Percentiles rank a stretch among this genome's conserved stretches.
phyloP scores from a whole-genome alignment of 2,888 invertebrate genomes.

The Ormyrus thymus region DNA sequence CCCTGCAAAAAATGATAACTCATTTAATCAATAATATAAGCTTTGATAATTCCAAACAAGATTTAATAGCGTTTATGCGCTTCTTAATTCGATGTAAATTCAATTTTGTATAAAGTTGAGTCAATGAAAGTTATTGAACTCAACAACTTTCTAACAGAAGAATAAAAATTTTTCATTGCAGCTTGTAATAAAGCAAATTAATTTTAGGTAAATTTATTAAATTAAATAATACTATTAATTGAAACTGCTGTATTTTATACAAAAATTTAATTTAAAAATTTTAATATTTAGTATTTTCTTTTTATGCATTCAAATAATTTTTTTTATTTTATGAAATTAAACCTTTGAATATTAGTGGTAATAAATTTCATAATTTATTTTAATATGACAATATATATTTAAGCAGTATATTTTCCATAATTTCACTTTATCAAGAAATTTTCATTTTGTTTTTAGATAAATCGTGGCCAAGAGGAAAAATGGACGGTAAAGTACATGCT shows the following conservation, averaged over 20 bases:
- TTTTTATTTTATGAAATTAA: neutral
- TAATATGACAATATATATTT: neutral
- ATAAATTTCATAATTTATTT: neutral
- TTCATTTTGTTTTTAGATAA: slow-evolving; percentile 36
- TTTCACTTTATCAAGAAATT: neutral
- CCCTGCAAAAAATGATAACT: neutral
- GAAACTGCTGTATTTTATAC: no score
- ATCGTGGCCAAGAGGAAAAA: slow-evolving; percentile 53
- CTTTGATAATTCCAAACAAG: neutral
- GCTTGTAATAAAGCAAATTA: neutral
- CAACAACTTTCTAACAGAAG: slow-evolving; percentile 15
- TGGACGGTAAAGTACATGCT: slow-evolving; percentile 69
- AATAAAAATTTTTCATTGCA: neutral
- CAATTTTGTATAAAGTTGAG: neutral
- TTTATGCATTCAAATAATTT: neutral
- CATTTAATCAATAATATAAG: slow-evolving; percentile 5
- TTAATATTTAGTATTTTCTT: neutral
- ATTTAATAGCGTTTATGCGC: neutral
- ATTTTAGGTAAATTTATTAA: neutral
- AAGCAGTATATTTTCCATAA: neutral
- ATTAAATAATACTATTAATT: neutral
- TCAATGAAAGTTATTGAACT: slow-evolving; percentile 40
- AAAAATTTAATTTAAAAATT: slow-evolving; percentile 2
- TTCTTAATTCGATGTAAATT: neutral
- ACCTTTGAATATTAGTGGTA: neutral